phyloP scores from a whole-genome alignment of 2,113 vertebrate genomes.

The Laticauda laticaudata region DNA sequence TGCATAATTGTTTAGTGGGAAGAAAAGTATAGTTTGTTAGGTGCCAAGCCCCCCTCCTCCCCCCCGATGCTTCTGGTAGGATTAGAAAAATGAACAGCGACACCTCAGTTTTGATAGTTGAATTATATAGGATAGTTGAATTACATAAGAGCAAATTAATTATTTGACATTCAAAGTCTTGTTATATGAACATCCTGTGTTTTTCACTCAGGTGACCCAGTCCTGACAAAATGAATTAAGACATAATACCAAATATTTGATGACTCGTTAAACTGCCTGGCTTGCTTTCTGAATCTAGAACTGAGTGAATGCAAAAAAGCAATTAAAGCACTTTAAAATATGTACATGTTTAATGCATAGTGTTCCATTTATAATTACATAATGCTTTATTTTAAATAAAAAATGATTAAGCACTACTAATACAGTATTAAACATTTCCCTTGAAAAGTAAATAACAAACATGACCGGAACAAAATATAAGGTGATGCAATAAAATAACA shows the following conservation, averaged over 20 bases:
- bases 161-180: background rate
- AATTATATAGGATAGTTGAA: background rate
- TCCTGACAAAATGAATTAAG: background rate
- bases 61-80: background rate
- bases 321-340: constrained; percentile 14
- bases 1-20: background rate
- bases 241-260: background rate
- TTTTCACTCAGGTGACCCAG: background rate
- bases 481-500: background rate
- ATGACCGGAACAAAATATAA: background rate
- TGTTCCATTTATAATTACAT: constrained; percentile 29
- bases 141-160: background rate
- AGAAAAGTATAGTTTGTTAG: background rate
- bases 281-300: constrained; percentile 44
- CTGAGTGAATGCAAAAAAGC: constrained; percentile 19
- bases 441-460: background rate
- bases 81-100: background rate
- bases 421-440: background rate
- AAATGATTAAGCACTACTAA: background rate
- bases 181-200: background rate
- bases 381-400: constrained; percentile 16
- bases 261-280: background rate
- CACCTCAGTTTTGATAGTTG: background rate
- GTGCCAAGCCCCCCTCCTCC: background rate
- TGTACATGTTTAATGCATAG: background rate